Base-by-base conservation (phyloP, 1,140 invertebrate genomes). In the Stegodyphus dumicola region DNA sequence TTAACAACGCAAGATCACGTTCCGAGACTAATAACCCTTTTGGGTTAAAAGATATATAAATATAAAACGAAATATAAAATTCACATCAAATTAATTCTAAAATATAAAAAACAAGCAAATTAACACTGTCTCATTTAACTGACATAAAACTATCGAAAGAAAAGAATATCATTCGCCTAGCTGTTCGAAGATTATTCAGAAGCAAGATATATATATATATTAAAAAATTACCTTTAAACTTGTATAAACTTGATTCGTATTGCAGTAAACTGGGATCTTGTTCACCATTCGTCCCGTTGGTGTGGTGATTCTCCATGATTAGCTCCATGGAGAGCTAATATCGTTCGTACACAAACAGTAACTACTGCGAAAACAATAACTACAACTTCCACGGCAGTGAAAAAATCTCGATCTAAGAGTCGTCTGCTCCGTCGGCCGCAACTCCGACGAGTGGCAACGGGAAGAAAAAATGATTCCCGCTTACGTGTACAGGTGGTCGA, bases 211-310 rank as follows among this genome's bases (percentile, higher is more conserved):
- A n/a, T 56, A 56, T 13, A 56, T 7, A 70, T 66, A 18, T 17
- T 18, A 70, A 85, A 18, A 7, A 33, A 10, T 76, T 85, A 88
- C 87, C 87, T 88, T 88, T 88, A 70, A 85, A 88, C 54, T 88
- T 85, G 52, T 87, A 70, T 5, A 88, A 74, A 65, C 79, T 86
- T 9, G 75, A 77, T 70, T 88, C 87, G 13, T 88, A 88, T 49
- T 87, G 87, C 6, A 78, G 53, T 54, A 88, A 79, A 70, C 86
- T 88, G n/a, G 87, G 86, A 71, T 87, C 87, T 48, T 86, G 74
- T 67, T 71, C 70, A 13, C 77, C 77, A 49, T 78, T 78, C 10
- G 71, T 75, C 67, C 75, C 84, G 67, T 66, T 77, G 2, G 77
- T 86, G 6, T 86, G 76, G 18, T 75, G 70, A 48, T 86, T 86